Evolutionary conservation across 2,113 vertebrate genomes (phyloP).

Genomic region (Haplotaxodon microlepis): DNA sequence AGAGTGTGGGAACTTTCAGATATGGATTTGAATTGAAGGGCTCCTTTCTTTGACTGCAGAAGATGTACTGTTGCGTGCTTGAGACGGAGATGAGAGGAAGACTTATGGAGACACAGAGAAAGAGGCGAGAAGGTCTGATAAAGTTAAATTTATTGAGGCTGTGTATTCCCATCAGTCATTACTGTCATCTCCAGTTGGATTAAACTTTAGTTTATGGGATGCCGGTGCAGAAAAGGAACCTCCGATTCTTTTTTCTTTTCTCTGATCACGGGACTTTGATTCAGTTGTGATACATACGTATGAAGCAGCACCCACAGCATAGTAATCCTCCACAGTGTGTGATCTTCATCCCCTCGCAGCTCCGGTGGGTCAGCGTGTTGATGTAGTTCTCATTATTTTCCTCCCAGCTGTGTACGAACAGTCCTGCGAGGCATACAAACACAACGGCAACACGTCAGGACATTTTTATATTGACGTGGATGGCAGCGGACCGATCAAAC

Average conservation of each 20-base stretch:
- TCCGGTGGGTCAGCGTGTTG: background rate
- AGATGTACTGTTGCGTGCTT: background rate
- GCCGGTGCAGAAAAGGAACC: background rate
- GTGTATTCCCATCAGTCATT: background rate
- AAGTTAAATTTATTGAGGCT: background rate
- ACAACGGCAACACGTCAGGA: slow-evolving; percentile 77
- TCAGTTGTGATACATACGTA: background rate
- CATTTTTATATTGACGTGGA: slow-evolving; percentile 83
- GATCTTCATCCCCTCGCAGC: background rate
- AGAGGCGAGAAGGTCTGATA: background rate
- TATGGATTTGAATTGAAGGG: background rate
- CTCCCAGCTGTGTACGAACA: slow-evolving; percentile 70
- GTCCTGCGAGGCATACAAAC: slow-evolving; percentile 84
- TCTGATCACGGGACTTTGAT: background rate
- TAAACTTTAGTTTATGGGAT: background rate
- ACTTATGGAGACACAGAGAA: background rate
- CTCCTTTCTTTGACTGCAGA: background rate
- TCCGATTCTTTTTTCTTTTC: background rate
- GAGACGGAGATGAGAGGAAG: background rate
- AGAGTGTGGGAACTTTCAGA: slow-evolving; percentile 12
- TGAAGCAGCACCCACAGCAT: background rate
- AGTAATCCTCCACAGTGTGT: background rate
- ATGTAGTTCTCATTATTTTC: background rate
- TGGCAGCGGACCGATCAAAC: slow-evolving; percentile 79
- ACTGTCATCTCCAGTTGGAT: background rate